Evolutionary conservation across 92 coral and sea anemone genomes (phyloP), one percentile per base, ranked within the genome.

Genomic region (Zoanthus solanderi): DNA sequence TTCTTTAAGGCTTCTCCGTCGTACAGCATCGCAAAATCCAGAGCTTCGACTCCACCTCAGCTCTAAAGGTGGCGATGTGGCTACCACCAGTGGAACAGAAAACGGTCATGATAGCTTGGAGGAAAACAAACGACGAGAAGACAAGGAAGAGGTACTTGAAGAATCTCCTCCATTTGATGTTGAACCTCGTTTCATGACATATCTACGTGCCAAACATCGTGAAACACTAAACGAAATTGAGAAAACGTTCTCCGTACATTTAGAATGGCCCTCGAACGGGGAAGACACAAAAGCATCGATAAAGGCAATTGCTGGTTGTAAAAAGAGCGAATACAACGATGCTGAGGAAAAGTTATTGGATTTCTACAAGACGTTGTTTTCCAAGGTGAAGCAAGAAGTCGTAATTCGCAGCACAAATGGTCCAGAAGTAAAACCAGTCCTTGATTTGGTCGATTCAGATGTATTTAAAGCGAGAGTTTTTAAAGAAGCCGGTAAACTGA

Each of bases 21-120:
- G 85, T 13, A 58, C 32, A 2, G 85, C 85, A 23, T 67, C 31
- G 23, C 85, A 68, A 47, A 81, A 81, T 14, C 85, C 85, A 46
- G 85, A 81, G 18, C 52, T 81, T 65, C 75, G 54, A n/a, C 76
- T 6, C 10, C 8, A 66, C 7, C 63, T 81, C 18, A 81, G 32
- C 23, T 28, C 85, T 16, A 50, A 14, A 66, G 63, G 18, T 1
- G 63, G 56, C 15, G 47, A 15, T n/a, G 28, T 23, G 65, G 52
- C 63, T 14, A 17, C 32, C 9, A 81, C 10, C 30, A 15, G 29
- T 47, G 63, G 17, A 3, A 15, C 10, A 7, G 30, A 31, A 34
- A 66, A 29, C 15, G 9, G 29, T 2, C 85, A 45, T 29, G 31
- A 14, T 0, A 34, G 14, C 47, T 5, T 77, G 58, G 45, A 80